These are phyloP conservation scores for Apodemia hepburni DNA, from an alignment of 2,888 invertebrate genomes.

Conservation along the genomic window DNA sequence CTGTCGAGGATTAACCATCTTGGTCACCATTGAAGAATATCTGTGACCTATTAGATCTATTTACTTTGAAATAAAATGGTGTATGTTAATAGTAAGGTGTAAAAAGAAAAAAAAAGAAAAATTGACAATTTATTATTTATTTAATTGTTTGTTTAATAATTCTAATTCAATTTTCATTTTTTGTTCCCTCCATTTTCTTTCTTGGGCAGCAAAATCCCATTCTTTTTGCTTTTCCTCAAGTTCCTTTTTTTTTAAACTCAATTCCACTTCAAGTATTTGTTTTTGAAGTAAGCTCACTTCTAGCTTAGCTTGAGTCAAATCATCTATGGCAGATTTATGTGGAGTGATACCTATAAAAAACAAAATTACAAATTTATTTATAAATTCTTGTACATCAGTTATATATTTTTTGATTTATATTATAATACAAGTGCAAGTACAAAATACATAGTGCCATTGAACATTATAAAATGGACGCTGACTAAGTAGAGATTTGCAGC, in stretches of 20 bases:
- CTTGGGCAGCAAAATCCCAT: not conserved
- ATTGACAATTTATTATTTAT: not conserved
- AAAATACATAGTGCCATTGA: too few species aligned
- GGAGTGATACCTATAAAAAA: not conserved
- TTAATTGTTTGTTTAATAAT: slow-evolving; percentile 1
- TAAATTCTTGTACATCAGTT: too few species aligned
- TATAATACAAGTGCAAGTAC: too few species aligned
- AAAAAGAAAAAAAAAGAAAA: not conserved
- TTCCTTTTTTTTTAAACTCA: not conserved
- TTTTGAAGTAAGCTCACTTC: slow-evolving; percentile 1
- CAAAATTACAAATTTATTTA: not conserved
- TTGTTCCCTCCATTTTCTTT: not conserved
- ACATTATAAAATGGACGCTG: too few species aligned
- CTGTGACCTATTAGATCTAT: not conserved
- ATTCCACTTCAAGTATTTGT: not conserved
- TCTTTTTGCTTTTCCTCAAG: not conserved
- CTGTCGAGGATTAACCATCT: not conserved
- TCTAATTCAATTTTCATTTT: slow-evolving; percentile 1
- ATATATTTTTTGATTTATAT: too few species aligned
- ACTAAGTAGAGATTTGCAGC: not conserved
- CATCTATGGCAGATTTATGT: not conserved
- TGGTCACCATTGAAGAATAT: not conserved
- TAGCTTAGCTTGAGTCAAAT: not conserved
- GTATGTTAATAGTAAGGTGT: not conserved
- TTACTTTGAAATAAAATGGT: not conserved